Base-by-base conservation (phyloP, 2,888 invertebrate genomes). In the Eupithecia subfuscata region DNA sequence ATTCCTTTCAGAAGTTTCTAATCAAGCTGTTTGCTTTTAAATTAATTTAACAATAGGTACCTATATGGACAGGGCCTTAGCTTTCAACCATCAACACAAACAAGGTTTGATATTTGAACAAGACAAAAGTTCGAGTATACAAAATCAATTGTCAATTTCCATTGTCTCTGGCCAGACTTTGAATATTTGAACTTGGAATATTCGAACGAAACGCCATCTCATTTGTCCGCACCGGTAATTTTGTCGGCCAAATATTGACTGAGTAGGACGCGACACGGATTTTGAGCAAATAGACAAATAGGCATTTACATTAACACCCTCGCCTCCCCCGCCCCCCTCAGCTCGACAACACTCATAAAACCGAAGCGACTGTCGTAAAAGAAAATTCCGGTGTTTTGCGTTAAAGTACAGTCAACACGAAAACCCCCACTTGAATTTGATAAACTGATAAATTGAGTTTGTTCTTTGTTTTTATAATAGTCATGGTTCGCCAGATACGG, bases 241-340 rank as follows among this genome's bases (percentile, higher is more conserved):
- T 89, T 87, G 90, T 85, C 89, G 86, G 86, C 88, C 90, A 92
- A 95, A 94, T 94, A 94, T 94, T 95, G 92, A 92, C 93, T 80
- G 87, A 90, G 91, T 89, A 89, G 91, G 91, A 93, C 91, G 89
- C 92, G 94, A 94, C 94, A 94, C 92, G 91, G 93, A 94, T 93
- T 93, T 93, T 90, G 86, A 87, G 89, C 88, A 93, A 93, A 94
- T 91, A 93, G 87, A 89, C 91, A 92, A 92, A 93, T 92, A 93
- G 90, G 88, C 91, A 91, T 92, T 92, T 91, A 91, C 91, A 91
- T 92, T 92, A 92, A 88, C 92, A 91, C 90, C 87, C 87, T 81
- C 81, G 76, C 77, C 83, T 78, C 79, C 82, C 84, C 83, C 80
- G 74, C 78, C 80, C 71, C 72, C 78, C 80, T 79, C 78, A 79